phyloP scores from a whole-genome alignment of 2,113 vertebrate genomes.

The Aldabrachelys gigantea region DNA sequence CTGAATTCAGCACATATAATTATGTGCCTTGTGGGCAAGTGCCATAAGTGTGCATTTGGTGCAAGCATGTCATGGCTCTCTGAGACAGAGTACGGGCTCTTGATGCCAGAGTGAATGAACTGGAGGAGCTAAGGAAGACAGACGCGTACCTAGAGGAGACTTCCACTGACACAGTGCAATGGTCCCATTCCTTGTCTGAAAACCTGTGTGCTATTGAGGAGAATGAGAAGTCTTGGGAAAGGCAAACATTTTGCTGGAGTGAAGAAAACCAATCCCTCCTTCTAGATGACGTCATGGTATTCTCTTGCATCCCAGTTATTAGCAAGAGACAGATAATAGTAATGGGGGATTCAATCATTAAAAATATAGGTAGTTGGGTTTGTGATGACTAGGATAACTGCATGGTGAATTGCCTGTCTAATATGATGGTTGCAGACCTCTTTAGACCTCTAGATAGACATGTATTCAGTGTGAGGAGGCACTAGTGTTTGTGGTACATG shows the following conservation, averaged over 20 bases:
- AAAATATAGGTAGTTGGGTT: background rate
- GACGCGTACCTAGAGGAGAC: background rate
- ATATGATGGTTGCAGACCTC: too few relatives aligned
- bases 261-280: background rate
- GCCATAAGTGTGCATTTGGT: background rate
- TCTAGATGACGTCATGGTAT: background rate
- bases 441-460: too few relatives aligned
- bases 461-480: too few relatives aligned
- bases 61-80: background rate
- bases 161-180: background rate
- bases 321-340: background rate
- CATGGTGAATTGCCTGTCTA: too few relatives aligned
- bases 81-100: too few relatives aligned
- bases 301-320: background rate
- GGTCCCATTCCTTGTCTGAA: background rate
- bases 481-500: too few relatives aligned
- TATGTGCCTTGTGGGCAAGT: too few relatives aligned
- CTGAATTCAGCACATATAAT: background rate
- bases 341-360: background rate
- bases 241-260: background rate
- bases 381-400: background rate
- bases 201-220: background rate
- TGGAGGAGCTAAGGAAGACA: background rate
- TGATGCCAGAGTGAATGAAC: background rate
- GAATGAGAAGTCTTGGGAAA: background rate